Evolutionary conservation across 2,797 vertebrate genomes (phyloP).

Genomic region (Clarias laeviceps): DNA sequence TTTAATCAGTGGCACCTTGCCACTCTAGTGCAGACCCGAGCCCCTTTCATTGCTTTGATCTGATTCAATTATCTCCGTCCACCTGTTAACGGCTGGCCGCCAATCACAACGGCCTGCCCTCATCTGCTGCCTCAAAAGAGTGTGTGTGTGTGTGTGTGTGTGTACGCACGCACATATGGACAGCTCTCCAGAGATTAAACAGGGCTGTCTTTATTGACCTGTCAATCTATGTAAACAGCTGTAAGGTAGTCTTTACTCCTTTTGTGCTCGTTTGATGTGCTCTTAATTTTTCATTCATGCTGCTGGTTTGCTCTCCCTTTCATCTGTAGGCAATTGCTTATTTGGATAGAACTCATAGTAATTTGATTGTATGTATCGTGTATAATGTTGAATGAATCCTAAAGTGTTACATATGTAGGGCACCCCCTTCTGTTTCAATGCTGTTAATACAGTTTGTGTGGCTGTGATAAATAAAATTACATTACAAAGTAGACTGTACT

Average conservation of each 20-base stretch:
- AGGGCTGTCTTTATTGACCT: slow-evolving; percentile 28
- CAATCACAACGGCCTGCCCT: slow-evolving; percentile 71
- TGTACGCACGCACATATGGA: background rate
- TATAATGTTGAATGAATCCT: background rate
- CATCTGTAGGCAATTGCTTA: slow-evolving; percentile 15
- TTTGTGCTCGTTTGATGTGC: slow-evolving; percentile 22
- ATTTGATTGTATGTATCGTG: background rate
- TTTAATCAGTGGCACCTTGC: slow-evolving; percentile 76
- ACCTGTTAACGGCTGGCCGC: slow-evolving; percentile 81
- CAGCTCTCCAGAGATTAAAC: slow-evolving; percentile 26
- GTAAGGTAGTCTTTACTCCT: slow-evolving; percentile 5
- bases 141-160: slow-evolving; percentile 38
- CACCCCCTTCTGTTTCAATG: slow-evolving; percentile 12
- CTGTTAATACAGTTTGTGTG: background rate
- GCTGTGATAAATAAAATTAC: background rate
- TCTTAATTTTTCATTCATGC: background rate
- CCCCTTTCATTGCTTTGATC: slow-evolving; percentile 75
- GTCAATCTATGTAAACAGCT: slow-evolving; percentile 39
- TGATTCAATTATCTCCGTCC: slow-evolving; percentile 82
- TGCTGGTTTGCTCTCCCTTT: slow-evolving; percentile 3
- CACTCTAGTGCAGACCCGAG: slow-evolving; percentile 62
- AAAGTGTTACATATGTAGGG: background rate
- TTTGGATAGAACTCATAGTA: background rate
- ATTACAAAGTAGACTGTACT: background rate
- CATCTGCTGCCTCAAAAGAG: slow-evolving; percentile 62